A percentile compares a stretch with the other conserved stretches of the same genome.
These are phyloP conservation scores for Balearica regulorum DNA, from an alignment of 2,797 vertebrate species.

Conservation along the genomic window DNA sequence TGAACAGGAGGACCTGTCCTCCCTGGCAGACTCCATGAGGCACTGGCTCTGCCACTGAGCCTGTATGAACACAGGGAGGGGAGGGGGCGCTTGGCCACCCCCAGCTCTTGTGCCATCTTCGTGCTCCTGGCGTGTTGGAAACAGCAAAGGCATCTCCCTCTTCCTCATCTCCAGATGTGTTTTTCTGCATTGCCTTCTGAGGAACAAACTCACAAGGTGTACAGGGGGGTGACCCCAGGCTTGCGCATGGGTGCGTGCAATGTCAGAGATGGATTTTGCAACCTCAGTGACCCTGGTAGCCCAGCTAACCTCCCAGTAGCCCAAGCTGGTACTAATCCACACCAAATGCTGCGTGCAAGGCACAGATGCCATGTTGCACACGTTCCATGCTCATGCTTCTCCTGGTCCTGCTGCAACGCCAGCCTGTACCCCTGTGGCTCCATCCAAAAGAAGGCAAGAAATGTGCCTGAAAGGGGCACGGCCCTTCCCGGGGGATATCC, in stretches of 20 bases:
- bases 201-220: not conserved
- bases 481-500: not conserved
- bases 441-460: not conserved
- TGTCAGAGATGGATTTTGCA: not conserved
- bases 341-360: not conserved
- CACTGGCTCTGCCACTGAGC: not conserved
- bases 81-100: not conserved
- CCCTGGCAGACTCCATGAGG: not conserved
- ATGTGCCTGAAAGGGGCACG: not conserved
- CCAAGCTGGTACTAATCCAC: not conserved
- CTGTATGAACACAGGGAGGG: not conserved
- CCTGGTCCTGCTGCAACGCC: not conserved
- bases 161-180: not conserved
- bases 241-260: accelerated
- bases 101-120: not conserved
- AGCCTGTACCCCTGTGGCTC: not conserved
- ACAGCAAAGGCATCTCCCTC: not conserved
- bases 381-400: not conserved
- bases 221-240: not conserved
- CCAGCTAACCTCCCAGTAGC: not conserved
- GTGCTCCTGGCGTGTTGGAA: not conserved
- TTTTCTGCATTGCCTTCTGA: not conserved
- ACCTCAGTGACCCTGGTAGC: not conserved
- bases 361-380: not conserved
- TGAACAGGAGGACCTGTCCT: not conserved